phyloP scores from a whole-genome alignment of 2,888 invertebrate genomes.

The Cheilosia scutellata region DNA sequence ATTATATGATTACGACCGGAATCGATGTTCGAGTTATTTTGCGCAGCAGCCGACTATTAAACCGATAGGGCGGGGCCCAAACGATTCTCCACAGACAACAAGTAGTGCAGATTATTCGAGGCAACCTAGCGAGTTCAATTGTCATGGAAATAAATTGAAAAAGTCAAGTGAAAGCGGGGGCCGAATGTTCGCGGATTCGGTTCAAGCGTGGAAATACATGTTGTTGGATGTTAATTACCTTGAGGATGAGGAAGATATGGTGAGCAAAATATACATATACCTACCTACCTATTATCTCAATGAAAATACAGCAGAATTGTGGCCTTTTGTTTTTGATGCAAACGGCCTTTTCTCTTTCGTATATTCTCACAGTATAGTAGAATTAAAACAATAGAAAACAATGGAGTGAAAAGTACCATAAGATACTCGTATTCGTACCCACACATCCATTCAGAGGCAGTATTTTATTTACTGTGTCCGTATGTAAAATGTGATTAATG shows the following conservation, averaged over 20 bases:
- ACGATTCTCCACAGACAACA: slow-evolving; percentile 57
- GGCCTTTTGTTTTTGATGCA: slow-evolving; percentile 35
- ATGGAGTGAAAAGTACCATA: slow-evolving; percentile 54
- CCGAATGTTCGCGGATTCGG: slow-evolving; percentile 79
- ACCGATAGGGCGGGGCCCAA: slow-evolving; percentile 65
- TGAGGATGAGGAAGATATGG: slow-evolving; percentile 84
- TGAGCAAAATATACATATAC: slow-evolving; percentile 78
- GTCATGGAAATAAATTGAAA: slow-evolving; percentile 46
- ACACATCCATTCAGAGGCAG: slow-evolving; percentile 27
- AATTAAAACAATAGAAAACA: slow-evolving; percentile 67
- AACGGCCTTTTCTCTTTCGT: slow-evolving; percentile 42
- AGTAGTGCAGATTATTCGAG: slow-evolving; percentile 46
- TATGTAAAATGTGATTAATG: slow-evolving; percentile 57
- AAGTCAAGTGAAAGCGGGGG: slow-evolving; percentile 71
- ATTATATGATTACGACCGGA: slow-evolving; percentile 82
- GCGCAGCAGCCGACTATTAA: slow-evolving; percentile 62
- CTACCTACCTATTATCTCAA: not conserved
- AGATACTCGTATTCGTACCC: not conserved
- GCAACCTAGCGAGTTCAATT: slow-evolving; percentile 19
- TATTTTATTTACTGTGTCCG: not conserved
- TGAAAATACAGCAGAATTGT: not conserved
- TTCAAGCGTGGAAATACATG: slow-evolving; percentile 83
- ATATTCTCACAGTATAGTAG: slow-evolving; percentile 41
- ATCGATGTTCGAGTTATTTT: slow-evolving; percentile 79
- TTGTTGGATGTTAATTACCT: slow-evolving; percentile 81